A percentile compares a stretch with the other conserved stretches of the same genome.
phyloP scores from a whole-genome alignment of 2,113 vertebrate genomes.

The Alces alces region DNA sequence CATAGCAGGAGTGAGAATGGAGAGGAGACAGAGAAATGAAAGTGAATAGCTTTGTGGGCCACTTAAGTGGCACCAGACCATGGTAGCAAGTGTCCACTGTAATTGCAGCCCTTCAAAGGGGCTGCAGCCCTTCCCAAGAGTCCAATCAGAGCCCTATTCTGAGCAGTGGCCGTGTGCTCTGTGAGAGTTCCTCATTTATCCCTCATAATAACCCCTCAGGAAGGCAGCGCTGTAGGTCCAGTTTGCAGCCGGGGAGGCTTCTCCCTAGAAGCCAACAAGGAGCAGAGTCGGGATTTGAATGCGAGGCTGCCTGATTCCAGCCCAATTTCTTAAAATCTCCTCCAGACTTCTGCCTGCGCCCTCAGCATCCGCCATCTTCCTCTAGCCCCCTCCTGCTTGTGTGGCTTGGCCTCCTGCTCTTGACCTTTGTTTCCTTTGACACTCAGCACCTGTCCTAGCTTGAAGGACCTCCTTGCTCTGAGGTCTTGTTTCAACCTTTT shows the following conservation, averaged over 20 bases:
- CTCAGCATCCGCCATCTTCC: not conserved
- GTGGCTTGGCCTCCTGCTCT: not conserved
- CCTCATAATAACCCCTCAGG: not conserved
- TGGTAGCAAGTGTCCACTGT: not conserved
- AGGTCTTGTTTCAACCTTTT: not conserved
- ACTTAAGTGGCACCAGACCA: not conserved
- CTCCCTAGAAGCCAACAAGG: not conserved
- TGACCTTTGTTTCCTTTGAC: not conserved
- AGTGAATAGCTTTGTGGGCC: not conserved
- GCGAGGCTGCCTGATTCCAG: not conserved
- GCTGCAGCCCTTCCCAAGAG: not conserved
- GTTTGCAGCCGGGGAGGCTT: not conserved
- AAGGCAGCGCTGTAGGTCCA: not conserved
- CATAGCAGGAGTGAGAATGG: not conserved
- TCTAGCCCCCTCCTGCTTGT: too few species aligned
- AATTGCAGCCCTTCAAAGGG: not conserved
- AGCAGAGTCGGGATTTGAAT: not conserved
- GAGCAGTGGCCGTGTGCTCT: not conserved
- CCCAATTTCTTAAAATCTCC: not conserved
- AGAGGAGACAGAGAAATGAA: not conserved
- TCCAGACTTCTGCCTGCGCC: not conserved
- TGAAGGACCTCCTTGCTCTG: not conserved
- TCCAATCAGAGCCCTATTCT: not conserved
- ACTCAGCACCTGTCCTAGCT: not conserved
- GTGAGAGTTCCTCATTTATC: not conserved